A percentile compares a stretch with the other conserved stretches of the same genome.
phyloP scores from a whole-genome alignment of 2,888 invertebrate species.

The Anoplius nigerrimus region DNA sequence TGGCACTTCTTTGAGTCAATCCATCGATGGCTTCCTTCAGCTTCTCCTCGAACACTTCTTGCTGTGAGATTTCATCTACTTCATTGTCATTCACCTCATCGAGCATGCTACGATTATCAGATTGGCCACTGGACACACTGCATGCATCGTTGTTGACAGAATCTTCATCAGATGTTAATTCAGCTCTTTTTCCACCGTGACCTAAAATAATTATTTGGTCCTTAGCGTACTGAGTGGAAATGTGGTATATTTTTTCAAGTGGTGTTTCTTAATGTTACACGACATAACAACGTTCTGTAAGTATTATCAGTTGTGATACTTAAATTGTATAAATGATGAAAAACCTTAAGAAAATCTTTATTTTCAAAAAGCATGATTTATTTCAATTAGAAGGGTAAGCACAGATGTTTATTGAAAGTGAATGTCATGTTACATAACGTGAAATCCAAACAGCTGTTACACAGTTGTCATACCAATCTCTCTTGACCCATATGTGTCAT shows the following conservation, averaged over 20 bases:
- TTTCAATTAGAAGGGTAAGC: neutral
- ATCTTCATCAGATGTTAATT: constrained; percentile 86
- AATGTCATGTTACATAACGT: constrained; percentile 52
- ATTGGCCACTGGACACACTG: constrained; percentile 87
- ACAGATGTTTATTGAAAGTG: constrained; percentile 28
- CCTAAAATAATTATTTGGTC: constrained; percentile 39
- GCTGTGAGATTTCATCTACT: constrained; percentile 80
- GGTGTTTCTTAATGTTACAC: too few relatives aligned
- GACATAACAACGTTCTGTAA: too few relatives aligned
- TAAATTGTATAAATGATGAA: too few relatives aligned
- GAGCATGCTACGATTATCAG: constrained; percentile 83
- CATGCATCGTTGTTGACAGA: constrained; percentile 84
- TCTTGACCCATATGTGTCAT: neutral
- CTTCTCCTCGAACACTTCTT: constrained; percentile 90
- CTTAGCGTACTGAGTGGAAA: too few relatives aligned
- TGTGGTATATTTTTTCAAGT: too few relatives aligned
- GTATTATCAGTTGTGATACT: too few relatives aligned
- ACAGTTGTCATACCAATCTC: constrained; percentile 11
- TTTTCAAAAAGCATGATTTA: neutral
- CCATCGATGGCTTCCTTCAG: constrained; percentile 91
- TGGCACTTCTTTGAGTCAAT: constrained; percentile 91
- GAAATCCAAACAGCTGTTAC: constrained; percentile 43
- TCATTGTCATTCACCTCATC: constrained; percentile 78
- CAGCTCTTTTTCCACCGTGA: constrained; percentile 75
- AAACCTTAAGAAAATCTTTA: neutral